A percentile compares a stretch with the other conserved stretches of the same genome.
phyloP scores from a whole-genome alignment of 1,140 invertebrate genomes.

The Drosophila miranda region DNA sequence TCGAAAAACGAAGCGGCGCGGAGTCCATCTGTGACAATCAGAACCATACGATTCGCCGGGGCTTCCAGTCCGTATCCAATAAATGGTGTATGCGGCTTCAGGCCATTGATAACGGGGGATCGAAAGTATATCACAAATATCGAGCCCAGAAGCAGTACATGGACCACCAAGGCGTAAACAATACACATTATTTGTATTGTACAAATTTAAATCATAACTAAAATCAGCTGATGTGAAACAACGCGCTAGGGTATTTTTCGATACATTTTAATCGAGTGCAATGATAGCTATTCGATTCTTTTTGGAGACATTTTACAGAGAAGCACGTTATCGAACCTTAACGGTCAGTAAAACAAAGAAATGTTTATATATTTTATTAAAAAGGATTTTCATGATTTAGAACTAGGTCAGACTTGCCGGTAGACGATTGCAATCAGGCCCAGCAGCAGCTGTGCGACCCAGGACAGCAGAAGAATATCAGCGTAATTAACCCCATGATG shows the following conservation, averaged over 20 bases:
- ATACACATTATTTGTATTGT: slow-evolving; percentile 67
- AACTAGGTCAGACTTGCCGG: too few species aligned
- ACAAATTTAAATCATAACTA: slow-evolving; percentile 20
- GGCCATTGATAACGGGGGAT: slow-evolving; percentile 85
- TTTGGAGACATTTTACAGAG: too few species aligned
- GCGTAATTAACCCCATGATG: slow-evolving; percentile 84
- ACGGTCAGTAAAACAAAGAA: too few species aligned
- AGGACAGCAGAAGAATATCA: slow-evolving; percentile 56
- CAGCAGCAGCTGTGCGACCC: slow-evolving; percentile 55
- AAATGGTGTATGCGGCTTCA: slow-evolving; percentile 82
- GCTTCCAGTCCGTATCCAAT: slow-evolving; percentile 82
- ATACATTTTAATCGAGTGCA: too few species aligned
- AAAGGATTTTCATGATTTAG: too few species aligned
- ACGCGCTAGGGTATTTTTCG: too few species aligned
- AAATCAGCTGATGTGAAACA: slow-evolving; percentile 17
- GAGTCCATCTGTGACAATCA: slow-evolving; percentile 95
- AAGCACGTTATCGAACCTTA: too few species aligned
- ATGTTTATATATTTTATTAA: too few species aligned
- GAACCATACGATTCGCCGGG: slow-evolving; percentile 89
- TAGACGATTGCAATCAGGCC: too few species aligned
- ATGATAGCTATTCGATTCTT: too few species aligned
- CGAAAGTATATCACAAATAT: slow-evolving; percentile 87
- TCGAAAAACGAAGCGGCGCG: slow-evolving; percentile 91
- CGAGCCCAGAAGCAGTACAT: slow-evolving; percentile 85
- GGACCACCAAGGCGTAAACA: slow-evolving; percentile 76